Evolutionary conservation across 2,888 invertebrate species (phyloP).

Genomic region (Itoplectis maculator): DNA sequence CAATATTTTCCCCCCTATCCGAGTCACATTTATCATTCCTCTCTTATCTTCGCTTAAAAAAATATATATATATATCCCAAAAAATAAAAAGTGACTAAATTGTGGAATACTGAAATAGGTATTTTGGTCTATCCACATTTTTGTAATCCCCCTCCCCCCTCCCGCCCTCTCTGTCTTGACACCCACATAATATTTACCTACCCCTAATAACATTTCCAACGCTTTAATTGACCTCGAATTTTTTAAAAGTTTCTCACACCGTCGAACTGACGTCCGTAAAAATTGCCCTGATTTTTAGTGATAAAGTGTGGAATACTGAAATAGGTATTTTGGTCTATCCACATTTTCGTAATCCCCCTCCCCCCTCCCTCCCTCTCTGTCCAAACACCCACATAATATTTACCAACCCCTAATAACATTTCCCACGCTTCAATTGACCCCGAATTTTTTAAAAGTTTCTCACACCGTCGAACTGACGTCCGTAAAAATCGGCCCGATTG

Average conservation of each 20-base stretch:
- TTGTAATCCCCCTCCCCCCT: too few species aligned
- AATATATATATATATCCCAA: background rate
- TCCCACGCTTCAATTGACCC: too few species aligned
- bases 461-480: background rate
- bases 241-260: slow-evolving; percentile 9
- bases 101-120: background rate
- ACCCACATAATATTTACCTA: background rate
- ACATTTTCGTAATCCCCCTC: too few species aligned
- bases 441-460: background rate
- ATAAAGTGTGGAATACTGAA: slow-evolving; percentile 9
- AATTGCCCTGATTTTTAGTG: slow-evolving; percentile 13
- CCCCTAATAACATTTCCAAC: too few species aligned
- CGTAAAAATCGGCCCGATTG: background rate
- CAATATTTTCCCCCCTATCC: background rate
- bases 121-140: background rate
- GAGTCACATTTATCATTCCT: too few species aligned
- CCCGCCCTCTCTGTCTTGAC: too few species aligned
- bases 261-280: background rate
- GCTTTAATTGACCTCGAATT: background rate
- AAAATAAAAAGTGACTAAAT: slow-evolving; percentile 40
- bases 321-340: background rate
- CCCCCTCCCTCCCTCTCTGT: too few species aligned
- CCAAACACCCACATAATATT: background rate
- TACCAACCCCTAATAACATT: too few species aligned
- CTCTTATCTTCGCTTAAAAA: too few species aligned